Conservation (phyloP, 2,888 invertebrate genomes). For the Drosophila merina region DNA sequence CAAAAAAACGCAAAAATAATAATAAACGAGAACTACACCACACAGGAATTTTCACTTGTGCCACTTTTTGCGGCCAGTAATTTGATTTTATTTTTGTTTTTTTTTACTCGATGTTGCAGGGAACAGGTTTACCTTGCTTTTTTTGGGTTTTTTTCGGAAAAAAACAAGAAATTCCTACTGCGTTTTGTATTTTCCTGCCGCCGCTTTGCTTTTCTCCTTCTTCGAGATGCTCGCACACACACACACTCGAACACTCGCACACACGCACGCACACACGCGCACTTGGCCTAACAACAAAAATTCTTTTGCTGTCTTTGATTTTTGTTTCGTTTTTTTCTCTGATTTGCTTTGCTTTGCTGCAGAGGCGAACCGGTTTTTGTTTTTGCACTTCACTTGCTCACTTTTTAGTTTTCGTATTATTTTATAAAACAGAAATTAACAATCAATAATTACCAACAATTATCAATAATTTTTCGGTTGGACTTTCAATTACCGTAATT, state of each 20-base stretch:
- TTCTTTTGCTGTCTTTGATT: constrained; percentile 54
- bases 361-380: constrained; percentile 77
- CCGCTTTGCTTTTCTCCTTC: constrained; percentile 37
- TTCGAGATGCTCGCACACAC: constrained; percentile 37
- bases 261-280: constrained; percentile 33
- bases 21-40: constrained; percentile 40
- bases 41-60: constrained; percentile 79
- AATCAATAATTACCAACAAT: constrained; percentile 10
- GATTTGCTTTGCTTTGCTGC: constrained; percentile 52
- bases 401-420: constrained; percentile 36
- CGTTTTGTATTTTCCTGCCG: constrained; percentile 26
- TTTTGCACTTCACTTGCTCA: constrained; percentile 74
- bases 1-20: constrained; percentile 51
- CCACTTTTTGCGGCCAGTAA: constrained; percentile 60
- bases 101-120: constrained; percentile 40
- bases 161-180: constrained; percentile 58
- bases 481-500: constrained; percentile 8
- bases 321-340: constrained; percentile 34
- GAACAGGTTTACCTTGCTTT: constrained; percentile 61
- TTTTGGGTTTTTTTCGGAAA: constrained; percentile 32
- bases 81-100: constrained; percentile 51
- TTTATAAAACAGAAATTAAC: constrained; percentile 36
- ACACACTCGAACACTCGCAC: constrained; percentile 31
- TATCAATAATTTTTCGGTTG: neutral
- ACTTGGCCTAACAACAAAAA: constrained; percentile 50